A percentile compares a stretch with the other conserved stretches of the same genome.
phyloP scores from a whole-genome alignment of 2,888 invertebrate species.

The Leptopilina drosophilae region DNA sequence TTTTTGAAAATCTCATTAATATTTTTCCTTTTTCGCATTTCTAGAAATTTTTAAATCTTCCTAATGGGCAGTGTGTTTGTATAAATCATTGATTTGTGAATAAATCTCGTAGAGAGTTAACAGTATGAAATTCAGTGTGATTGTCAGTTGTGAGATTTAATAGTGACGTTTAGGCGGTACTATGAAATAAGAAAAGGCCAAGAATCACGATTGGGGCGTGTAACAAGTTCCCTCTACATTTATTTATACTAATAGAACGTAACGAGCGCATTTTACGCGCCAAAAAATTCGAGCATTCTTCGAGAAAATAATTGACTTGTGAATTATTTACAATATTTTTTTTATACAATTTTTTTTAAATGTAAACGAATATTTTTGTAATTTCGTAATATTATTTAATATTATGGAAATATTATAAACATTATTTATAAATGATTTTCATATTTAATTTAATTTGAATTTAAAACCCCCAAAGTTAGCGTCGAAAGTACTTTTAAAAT shows the following conservation, averaged over 20 bases:
- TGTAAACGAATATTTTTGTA: not conserved
- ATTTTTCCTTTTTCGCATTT: too few species aligned
- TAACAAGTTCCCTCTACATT: not conserved
- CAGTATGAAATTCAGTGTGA: not conserved
- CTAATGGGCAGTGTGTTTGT: not conserved
- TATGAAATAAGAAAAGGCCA: constrained; percentile 11
- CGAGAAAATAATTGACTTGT: constrained; percentile 23
- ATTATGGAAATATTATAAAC: too few species aligned
- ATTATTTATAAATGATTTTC: too few species aligned
- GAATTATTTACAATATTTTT: constrained; percentile 5
- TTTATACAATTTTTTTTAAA: not conserved
- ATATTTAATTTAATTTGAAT: too few species aligned
- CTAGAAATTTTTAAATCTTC: not conserved
- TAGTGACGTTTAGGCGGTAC: not conserved
- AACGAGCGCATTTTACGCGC: constrained; percentile 10
- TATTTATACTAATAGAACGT: not conserved
- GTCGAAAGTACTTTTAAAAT: too few species aligned
- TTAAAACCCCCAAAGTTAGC: too few species aligned
- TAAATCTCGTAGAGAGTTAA: constrained; percentile 3
- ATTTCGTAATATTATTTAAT: not conserved
- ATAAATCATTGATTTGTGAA: constrained; percentile 4
- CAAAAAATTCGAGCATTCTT: constrained; percentile 9
- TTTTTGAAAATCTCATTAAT: too few species aligned
- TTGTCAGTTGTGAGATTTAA: constrained; percentile 13
- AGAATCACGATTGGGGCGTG: not conserved